Evolutionary conservation across 2,888 invertebrate species (phyloP).

Genomic region (Anthoptus insignis): DNA sequence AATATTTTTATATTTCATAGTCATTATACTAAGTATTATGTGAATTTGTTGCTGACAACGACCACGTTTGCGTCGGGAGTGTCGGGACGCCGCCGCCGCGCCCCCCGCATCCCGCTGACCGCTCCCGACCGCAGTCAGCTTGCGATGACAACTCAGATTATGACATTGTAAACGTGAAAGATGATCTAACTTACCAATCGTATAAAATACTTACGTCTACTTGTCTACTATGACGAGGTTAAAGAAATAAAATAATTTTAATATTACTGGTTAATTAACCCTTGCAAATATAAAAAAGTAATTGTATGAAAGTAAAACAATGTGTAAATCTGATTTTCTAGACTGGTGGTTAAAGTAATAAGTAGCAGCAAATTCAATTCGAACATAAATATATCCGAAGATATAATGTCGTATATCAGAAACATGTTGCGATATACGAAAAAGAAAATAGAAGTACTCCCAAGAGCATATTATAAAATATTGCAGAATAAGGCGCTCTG

Average conservation of each 20-base stretch:
- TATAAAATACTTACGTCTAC: too few species aligned
- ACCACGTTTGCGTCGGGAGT: not conserved
- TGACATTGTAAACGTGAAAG: not conserved
- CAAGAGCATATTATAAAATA: constrained; percentile 40
- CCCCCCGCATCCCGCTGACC: too few species aligned
- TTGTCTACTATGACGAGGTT: too few species aligned
- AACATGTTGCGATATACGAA: constrained; percentile 50
- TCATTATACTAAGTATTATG: not conserved
- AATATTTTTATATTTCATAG: too few species aligned
- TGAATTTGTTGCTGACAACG: not conserved
- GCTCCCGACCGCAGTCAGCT: not conserved
- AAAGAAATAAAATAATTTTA: too few species aligned
- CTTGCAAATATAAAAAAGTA: too few species aligned
- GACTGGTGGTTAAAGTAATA: constrained; percentile 62
- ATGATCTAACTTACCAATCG: too few species aligned
- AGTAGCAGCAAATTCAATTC: constrained; percentile 64
- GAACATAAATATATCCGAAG: constrained; percentile 62
- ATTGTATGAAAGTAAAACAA: too few species aligned
- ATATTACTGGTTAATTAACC: too few species aligned
- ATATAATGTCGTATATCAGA: constrained; percentile 65
- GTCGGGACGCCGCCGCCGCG: too few species aligned
- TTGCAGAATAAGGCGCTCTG: constrained; percentile 24
- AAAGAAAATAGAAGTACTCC: constrained; percentile 48
- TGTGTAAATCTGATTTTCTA: not conserved
- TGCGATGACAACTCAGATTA: constrained; percentile 2